Evolutionary conservation across 1,140 invertebrate species (phyloP).

Genomic region (Chymomyza costata): DNA sequence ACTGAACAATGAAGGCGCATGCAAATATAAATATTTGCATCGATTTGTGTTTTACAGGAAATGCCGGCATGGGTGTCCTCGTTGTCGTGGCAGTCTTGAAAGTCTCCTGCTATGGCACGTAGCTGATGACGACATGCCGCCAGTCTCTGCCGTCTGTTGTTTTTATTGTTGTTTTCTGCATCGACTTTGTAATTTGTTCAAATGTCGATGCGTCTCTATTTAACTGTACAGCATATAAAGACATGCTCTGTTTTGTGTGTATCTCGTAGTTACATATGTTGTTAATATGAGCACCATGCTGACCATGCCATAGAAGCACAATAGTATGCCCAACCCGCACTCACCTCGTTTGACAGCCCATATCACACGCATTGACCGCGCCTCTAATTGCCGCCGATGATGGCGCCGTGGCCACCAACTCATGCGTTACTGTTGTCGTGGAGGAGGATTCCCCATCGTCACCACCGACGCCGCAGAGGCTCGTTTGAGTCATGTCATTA

Average conservation of each 20-base stretch:
- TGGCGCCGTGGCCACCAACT: conserved; percentile 52
- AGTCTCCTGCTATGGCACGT: too few species aligned
- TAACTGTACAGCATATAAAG: conserved; percentile 31
- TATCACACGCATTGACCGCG: conserved; percentile 67
- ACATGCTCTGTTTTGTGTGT: not conserved
- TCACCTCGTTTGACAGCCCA: conserved; percentile 75
- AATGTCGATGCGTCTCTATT: conserved; percentile 37
- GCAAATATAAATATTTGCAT: conserved; percentile 72
- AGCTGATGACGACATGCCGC: too few species aligned
- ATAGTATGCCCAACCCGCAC: conserved; percentile 3
- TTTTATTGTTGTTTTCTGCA: conserved; percentile 58
- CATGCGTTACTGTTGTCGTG: conserved; percentile 58
- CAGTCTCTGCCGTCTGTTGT: conserved; percentile 27
- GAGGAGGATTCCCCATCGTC: conserved; percentile 56
- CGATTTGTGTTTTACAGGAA: conserved; percentile 63
- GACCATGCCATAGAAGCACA: too few species aligned
- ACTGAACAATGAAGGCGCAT: conserved; percentile 53
- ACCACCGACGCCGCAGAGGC: conserved; percentile 35
- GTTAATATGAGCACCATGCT: too few species aligned
- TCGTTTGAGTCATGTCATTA: conserved; percentile 59
- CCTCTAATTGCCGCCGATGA: conserved; percentile 28
- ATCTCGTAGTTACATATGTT: too few species aligned
- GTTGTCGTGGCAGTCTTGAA: not conserved
- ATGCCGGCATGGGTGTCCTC: conserved; percentile 14
- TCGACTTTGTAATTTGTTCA: conserved; percentile 57